Percentiles rank a stretch among this genome's conserved stretches.
Conservation (phyloP, 2,797 vertebrate genomes). For the Thaleichthys pacificus region DNA sequence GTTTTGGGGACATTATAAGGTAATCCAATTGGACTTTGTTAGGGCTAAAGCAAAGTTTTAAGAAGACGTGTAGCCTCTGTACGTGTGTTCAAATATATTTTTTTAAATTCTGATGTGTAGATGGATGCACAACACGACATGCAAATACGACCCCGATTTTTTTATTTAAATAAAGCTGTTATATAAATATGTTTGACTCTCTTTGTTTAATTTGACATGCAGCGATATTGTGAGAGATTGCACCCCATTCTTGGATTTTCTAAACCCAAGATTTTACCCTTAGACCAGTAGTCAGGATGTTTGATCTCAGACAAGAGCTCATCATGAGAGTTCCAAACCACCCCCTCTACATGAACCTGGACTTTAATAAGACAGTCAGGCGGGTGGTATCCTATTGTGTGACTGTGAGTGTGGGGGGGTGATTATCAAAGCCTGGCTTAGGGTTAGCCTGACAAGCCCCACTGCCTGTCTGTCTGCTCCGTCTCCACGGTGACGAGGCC, state of each 20-base stretch:
- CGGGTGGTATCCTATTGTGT: constrained; percentile 17
- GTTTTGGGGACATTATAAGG: constrained; percentile 45
- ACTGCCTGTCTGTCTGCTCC: constrained; percentile 4
- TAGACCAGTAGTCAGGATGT: no score
- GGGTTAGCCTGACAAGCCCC: constrained; percentile 9
- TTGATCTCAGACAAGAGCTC: no score
- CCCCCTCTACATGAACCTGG: neutral
- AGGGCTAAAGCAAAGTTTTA: no score
- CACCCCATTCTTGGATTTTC: no score
- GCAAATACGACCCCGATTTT: no score
- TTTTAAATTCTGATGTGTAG: no score
- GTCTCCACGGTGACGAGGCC: constrained; percentile 10
- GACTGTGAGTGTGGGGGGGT: constrained; percentile 13
- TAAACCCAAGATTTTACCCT: no score
- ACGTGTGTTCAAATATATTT: no score
- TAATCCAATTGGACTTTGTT: neutral
- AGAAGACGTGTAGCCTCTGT: no score
- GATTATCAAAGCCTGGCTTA: constrained; percentile 9
- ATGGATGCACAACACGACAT: no score
- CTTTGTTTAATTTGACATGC: neutral
- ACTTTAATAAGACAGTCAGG: neutral
- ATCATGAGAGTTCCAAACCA: no score
- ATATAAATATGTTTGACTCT: neutral
- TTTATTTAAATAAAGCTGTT: no score
- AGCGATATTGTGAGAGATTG: neutral